phyloP scores from a whole-genome alignment of 2,888 invertebrate genomes.

The Leptinotarsa rubiginosa region DNA sequence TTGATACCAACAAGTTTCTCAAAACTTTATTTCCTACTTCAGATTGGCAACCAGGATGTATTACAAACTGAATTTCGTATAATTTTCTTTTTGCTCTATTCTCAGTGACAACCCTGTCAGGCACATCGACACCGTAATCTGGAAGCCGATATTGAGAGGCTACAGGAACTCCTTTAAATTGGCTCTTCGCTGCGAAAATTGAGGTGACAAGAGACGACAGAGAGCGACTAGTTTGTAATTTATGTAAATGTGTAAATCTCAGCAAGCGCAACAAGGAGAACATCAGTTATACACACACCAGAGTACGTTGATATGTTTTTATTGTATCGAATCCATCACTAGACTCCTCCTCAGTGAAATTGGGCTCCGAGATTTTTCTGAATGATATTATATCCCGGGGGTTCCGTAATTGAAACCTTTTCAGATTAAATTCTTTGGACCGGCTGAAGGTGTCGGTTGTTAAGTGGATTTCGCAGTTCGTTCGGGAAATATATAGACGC shows the following conservation, averaged over 20 bases:
- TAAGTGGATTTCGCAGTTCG: conserved; percentile 7
- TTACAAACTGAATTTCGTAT: not conserved
- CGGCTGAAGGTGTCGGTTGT: conserved; percentile 14
- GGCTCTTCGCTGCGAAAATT: conserved; percentile 12
- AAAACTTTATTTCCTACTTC: not conserved
- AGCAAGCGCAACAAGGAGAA: conserved; percentile 4
- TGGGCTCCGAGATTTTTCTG: conserved; percentile 3
- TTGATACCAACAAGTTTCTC: too few species aligned
- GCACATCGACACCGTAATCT: conserved; percentile 9
- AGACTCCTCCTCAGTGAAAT: conserved; percentile 1
- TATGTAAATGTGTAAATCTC: conserved; percentile 9
- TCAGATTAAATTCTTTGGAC: conserved; percentile 1
- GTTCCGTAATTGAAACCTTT: conserved; percentile 20
- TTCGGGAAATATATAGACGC: not conserved
- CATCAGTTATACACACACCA: conserved; percentile 4
- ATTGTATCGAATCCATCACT: conserved; percentile 9
- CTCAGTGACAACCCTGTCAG: conserved; percentile 16
- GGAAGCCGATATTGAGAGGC: conserved; percentile 17
- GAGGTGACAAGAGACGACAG: conserved; percentile 17
- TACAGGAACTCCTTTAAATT: conserved; percentile 12
- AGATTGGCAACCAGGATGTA: not conserved
- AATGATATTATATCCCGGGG: conserved; percentile 16
- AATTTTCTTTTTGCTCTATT: not conserved
- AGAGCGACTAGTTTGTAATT: conserved; percentile 16
- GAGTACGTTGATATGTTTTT: conserved; percentile 9